phyloP scores from a whole-genome alignment of 2,113 vertebrate species.

The Cyprinodon tularosa region DNA sequence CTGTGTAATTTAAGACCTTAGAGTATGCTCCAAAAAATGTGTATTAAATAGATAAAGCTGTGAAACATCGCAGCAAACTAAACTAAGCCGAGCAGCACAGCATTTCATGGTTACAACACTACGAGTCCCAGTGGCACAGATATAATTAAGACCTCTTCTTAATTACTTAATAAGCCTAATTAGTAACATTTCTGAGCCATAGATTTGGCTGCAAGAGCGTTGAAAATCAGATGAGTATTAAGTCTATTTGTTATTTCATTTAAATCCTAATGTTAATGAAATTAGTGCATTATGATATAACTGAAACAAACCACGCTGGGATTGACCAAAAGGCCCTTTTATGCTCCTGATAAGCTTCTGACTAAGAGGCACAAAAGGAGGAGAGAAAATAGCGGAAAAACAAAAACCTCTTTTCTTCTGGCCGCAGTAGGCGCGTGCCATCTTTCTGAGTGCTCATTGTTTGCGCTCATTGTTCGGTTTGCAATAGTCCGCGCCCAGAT shows the following conservation, averaged over 20 bases:
- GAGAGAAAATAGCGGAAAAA: conserved; percentile 6
- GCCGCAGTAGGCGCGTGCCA: conserved; percentile 7
- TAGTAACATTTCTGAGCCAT: conserved; percentile 72
- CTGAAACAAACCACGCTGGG: conserved; percentile 58
- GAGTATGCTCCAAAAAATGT: conserved; percentile 39
- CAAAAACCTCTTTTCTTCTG: conserved; percentile 9
- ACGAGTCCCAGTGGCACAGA: conserved; percentile 74
- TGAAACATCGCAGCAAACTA: conserved; percentile 47
- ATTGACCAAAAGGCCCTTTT: conserved; percentile 67
- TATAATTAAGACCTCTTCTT: conserved; percentile 81
- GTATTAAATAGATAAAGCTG: conserved; percentile 46
- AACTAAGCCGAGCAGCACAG: conserved; percentile 44
- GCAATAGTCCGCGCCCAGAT: conserved; percentile 63
- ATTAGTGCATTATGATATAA: conserved; percentile 68
- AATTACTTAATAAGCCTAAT: conserved; percentile 83
- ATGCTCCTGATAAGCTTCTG: conserved; percentile 65
- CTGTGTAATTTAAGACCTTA: conserved; percentile 53
- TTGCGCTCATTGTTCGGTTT: conserved; percentile 21
- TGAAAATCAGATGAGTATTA: conserved; percentile 74
- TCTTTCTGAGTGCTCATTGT: conserved; percentile 27
- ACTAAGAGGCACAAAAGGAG: conserved; percentile 49
- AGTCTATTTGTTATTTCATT: conserved; percentile 75
- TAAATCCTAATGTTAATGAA: conserved; percentile 75
- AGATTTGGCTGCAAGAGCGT: conserved; percentile 72
- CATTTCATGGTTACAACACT: conserved; percentile 69